Evolutionary conservation across 1,140 invertebrate species (phyloP).

Genomic region (Antheraea mylitta): DNA sequence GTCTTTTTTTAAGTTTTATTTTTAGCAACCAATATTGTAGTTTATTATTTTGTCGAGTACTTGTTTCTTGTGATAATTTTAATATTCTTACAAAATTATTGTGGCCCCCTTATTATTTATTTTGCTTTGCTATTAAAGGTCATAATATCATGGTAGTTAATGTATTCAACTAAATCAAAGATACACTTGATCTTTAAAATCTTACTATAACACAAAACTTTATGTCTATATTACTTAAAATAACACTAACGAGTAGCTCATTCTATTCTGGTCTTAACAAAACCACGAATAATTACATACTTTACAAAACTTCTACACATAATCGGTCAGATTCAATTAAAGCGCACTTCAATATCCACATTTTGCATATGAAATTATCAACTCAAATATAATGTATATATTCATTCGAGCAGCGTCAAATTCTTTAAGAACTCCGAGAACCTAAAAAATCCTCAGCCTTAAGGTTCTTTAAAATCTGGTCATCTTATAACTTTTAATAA

Average conservation of each 20-base stretch:
- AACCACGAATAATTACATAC: slow-evolving; percentile 15
- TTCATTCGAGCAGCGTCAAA: slow-evolving; percentile 46
- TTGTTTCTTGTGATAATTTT: no score
- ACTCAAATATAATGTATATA: slow-evolving; percentile 40
- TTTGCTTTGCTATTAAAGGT: no score
- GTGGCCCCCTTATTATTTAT: no score
- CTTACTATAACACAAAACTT: background rate
- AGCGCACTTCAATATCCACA: slow-evolving; percentile 30
- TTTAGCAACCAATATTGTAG: no score
- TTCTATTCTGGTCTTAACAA: slow-evolving; percentile 5
- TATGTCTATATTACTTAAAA: background rate
- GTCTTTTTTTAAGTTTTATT: no score
- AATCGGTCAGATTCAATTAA: slow-evolving; percentile 31
- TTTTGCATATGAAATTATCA: slow-evolving; percentile 45
- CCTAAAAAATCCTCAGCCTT: background rate
- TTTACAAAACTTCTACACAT: slow-evolving; percentile 15
- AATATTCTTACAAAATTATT: no score
- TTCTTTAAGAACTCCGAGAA: background rate
- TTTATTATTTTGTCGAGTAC: no score
- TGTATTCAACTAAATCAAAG: no score
- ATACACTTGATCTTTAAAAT: no score
- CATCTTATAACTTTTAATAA: slow-evolving; percentile 48
- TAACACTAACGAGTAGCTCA: background rate
- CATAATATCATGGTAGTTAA: no score
- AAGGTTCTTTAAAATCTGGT: background rate